Evolutionary conservation across 2,888 invertebrate genomes (phyloP).

Genomic region (Mesoligia furuncula): DNA sequence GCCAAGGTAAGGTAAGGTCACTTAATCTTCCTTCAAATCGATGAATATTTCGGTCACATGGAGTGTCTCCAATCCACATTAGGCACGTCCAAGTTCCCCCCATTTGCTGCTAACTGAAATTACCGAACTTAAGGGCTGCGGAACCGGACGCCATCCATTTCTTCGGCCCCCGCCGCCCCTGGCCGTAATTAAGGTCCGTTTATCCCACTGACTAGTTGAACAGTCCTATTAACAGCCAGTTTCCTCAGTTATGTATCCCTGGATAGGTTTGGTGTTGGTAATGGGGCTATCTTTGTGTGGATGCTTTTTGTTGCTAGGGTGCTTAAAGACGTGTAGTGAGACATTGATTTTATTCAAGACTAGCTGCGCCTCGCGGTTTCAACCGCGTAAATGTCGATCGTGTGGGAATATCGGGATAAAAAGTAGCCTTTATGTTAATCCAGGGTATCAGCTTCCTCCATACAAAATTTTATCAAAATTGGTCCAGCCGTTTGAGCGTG

Average conservation of each 20-base stretch:
- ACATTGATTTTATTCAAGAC: neutral
- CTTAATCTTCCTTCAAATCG: conserved; percentile 45
- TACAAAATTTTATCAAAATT: too few species aligned
- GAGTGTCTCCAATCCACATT: conserved; percentile 69
- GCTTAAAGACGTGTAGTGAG: neutral
- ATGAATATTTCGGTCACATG: conserved; percentile 54
- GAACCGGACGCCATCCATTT: conserved; percentile 76
- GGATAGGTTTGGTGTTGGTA: conserved; percentile 45
- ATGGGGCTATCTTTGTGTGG: conserved; percentile 11
- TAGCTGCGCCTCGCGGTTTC: too few species aligned
- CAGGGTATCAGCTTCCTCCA: too few species aligned
- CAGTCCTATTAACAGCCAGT: conserved; percentile 66
- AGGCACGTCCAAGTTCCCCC: conserved; percentile 71
- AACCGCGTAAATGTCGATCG: too few species aligned
- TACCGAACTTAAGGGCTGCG: conserved; percentile 75
- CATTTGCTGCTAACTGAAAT: conserved; percentile 79
- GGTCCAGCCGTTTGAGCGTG: too few species aligned
- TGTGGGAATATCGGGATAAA: too few species aligned
- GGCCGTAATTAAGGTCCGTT: conserved; percentile 75
- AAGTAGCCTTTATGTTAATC: too few species aligned
- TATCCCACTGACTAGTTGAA: conserved; percentile 70
- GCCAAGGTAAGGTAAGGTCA: neutral
- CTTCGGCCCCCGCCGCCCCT: conserved; percentile 63
- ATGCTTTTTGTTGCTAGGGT: conserved; percentile 32
- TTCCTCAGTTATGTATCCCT: conserved; percentile 57